Evolutionary conservation across 2,113 vertebrate genomes (phyloP), one percentile per base, ranked within the genome.

Genomic region (Addax nasomaculatus): DNA sequence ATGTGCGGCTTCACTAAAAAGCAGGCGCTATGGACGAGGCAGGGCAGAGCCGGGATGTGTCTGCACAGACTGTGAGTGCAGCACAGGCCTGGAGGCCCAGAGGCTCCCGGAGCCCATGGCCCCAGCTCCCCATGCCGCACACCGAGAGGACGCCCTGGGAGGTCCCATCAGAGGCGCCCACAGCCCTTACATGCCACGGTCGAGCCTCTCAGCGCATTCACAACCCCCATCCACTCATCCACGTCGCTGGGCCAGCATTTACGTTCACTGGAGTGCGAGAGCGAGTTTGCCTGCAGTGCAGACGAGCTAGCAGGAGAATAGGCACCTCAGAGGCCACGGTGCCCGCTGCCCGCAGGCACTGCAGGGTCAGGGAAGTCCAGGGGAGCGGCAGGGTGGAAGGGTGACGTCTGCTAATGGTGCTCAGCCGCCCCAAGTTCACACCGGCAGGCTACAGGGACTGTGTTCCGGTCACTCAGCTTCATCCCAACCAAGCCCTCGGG

Each of bases 261-360:
- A 0, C 8, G 23, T 36, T n/a, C 7, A 27, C 3, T 29, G 1
- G 49, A 33, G 30, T 7, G 1, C 2, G 15, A 80, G 3, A 21
- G 27, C 4, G 2, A 4, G 43, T 5, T 13, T 2, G 2, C 58
- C 88, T 36, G 1, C 33, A 3, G 55, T 45, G 13, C 2, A 3
- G 16, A n/a, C 0, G 7, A 43, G 33, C 6, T 1, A 19, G 25
- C 27, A 2, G 70, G 84, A n/a, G 62, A 36, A 4, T 4, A 0
- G 3, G 3, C 0, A 2, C 9, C 7, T 23, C 70, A 15, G 0
- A 0, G 17, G 30, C n/a, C 36, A 12, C 25, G 10, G 3, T 0
- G 2, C 2, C 1, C 4, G 1, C 58, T 10, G 47, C 6, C n/a
- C 33, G 0, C 7, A 5, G 0, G 14, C 0, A 7, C 43, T 27